Conservation (phyloP, 2,113 vertebrate species). For the Podiceps cristatus region DNA sequence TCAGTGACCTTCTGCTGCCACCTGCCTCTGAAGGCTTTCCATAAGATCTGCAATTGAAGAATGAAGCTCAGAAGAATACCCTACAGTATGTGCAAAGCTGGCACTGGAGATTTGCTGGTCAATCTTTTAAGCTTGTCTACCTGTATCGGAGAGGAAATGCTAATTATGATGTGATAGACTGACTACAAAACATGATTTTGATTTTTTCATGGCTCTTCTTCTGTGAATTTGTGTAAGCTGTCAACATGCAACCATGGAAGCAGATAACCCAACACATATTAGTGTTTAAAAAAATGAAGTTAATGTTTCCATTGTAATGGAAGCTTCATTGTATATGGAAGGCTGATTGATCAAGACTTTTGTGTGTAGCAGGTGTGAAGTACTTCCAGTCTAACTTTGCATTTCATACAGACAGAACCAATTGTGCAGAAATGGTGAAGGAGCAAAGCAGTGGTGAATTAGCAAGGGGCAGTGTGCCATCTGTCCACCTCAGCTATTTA, state of each 20-base stretch:
- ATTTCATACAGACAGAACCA: not conserved
- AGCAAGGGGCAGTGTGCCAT: rapidly evolving
- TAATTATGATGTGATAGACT: not conserved
- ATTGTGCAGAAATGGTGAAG: not conserved
- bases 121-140: not conserved
- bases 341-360: not conserved
- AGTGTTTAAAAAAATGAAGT: not conserved
- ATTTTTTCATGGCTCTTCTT: not conserved
- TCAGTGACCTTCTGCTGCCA: not conserved
- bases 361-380: rapidly evolving
- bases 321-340: not conserved
- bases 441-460: not conserved
- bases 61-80: not conserved
- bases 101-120: not conserved
- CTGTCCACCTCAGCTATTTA: not conserved
- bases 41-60: not conserved
- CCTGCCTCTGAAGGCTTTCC: not conserved
- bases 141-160: not conserved
- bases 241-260: not conserved
- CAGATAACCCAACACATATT: not conserved
- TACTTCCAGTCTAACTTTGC: not conserved
- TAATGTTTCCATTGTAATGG: not conserved
- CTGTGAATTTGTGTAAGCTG: not conserved
- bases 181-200: not conserved
- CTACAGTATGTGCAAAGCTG: not conserved